A percentile compares a stretch with the other conserved stretches of the same genome.
Conservation (phyloP, 1,140 invertebrate species). For the Rhagoletis pomonella region DNA sequence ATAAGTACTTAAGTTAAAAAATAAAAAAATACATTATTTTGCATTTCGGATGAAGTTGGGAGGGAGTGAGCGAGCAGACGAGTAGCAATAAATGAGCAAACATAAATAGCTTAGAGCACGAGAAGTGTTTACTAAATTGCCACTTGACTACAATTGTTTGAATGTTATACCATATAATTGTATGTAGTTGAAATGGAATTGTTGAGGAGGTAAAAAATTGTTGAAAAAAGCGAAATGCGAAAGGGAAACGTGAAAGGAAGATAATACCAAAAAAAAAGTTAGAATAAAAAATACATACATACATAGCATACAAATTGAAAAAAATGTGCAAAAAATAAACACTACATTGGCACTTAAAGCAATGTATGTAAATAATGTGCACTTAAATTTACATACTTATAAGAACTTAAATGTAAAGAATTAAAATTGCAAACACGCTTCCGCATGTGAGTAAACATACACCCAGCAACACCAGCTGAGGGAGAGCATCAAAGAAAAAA, state of each 20-base stretch:
- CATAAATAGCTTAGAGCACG: neutral
- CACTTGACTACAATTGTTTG: too few relatives aligned
- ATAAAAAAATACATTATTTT: too few relatives aligned
- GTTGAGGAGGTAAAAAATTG: too few relatives aligned
- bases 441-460: neutral
- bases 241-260: too few relatives aligned
- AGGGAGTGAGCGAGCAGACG: neutral
- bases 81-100: neutral
- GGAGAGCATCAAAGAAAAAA: neutral
- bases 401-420: slow-evolving; percentile 15
- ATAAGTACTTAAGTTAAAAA: neutral
- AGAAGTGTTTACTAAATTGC: too few relatives aligned
- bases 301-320: neutral
- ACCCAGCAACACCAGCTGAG: too few relatives aligned
- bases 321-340: neutral
- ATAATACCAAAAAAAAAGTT: neutral
- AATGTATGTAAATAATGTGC: slow-evolving; percentile 3
- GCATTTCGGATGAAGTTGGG: too few relatives aligned
- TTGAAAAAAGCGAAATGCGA: too few relatives aligned
- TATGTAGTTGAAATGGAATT: too few relatives aligned
- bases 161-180: too few relatives aligned
- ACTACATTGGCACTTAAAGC: neutral
- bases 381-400: too few relatives aligned
- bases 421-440: slow-evolving; percentile 44
- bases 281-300: neutral